A percentile compares a stretch with the other conserved stretches of the same genome.
Conservation (phyloP, 2,797 vertebrate genomes). For the Geotria australis region DNA sequence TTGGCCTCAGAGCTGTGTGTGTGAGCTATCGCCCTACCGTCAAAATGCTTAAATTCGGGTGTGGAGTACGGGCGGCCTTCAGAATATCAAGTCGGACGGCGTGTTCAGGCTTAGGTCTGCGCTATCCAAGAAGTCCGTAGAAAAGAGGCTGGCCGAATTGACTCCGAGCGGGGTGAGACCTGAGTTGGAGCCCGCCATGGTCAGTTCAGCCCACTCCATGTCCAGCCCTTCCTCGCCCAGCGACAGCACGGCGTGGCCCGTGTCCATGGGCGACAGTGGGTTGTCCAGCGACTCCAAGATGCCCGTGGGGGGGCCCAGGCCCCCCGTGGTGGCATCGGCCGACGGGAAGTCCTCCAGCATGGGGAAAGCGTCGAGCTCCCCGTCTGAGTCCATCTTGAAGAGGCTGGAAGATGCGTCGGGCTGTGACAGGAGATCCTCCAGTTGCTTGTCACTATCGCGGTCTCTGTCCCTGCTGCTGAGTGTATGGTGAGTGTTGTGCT, state of each 20-base stretch:
- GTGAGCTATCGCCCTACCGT: too few species aligned
- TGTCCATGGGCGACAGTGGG: conserved; percentile 36
- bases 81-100: conserved; percentile 42
- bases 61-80: background rate
- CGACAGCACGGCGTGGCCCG: conserved; percentile 2
- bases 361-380: background rate
- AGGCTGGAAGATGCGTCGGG: background rate
- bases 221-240: background rate
- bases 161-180: conserved; percentile 33
- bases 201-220: conserved; percentile 94
- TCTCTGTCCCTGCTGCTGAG: background rate
- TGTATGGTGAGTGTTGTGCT: background rate
- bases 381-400: background rate
- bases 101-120: conserved; percentile 74
- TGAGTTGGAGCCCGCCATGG: conserved; percentile 40
- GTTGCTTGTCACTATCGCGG: background rate
- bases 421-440: background rate
- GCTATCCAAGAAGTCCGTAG: conserved; percentile 76
- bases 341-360: background rate
- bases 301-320: background rate
- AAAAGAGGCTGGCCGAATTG: conserved; percentile 56
- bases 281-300: conserved; percentile 37
- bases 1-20: too few species aligned
- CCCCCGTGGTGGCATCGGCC: background rate
- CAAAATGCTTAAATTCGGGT: too few species aligned